Percentiles rank a stretch among this genome's conserved stretches.
Evolutionary conservation across 2,797 vertebrate genomes (phyloP).

Genomic region (Luscinia luscinia): DNA sequence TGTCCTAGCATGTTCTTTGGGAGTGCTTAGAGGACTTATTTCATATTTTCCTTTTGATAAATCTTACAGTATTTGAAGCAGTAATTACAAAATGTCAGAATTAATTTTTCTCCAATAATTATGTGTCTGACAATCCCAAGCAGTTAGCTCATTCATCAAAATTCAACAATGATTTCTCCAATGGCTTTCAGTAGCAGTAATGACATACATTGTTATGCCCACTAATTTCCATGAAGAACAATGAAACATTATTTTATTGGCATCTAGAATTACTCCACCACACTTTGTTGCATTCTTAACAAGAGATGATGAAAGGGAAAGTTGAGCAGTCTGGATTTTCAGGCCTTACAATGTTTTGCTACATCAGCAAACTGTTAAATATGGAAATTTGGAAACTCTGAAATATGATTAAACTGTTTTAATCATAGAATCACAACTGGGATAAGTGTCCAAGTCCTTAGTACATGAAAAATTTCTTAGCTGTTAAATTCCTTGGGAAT

Average conservation of each 20-base stretch:
- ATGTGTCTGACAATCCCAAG: constrained; percentile 73
- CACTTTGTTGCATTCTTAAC: constrained; percentile 33
- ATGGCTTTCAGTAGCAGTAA: constrained; percentile 70
- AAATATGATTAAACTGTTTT: constrained; percentile 26
- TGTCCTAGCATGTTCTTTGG: background rate
- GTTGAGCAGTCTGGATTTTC: constrained; percentile 16
- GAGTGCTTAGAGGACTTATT: constrained; percentile 32
- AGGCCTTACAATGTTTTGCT: background rate
- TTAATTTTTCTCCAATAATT: constrained; percentile 78
- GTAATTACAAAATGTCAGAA: constrained; percentile 76
- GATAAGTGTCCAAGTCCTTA: background rate
- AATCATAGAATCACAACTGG: background rate
- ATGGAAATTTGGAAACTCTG: background rate
- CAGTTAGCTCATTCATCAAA: constrained; percentile 79
- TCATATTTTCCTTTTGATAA: constrained; percentile 58
- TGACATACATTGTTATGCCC: constrained; percentile 70
- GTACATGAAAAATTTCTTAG: background rate
- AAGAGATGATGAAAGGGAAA: constrained; percentile 28
- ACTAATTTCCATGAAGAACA: constrained; percentile 77
- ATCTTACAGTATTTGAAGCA: constrained; percentile 67
- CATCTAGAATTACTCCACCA: constrained; percentile 56
- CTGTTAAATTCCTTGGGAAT: background rate
- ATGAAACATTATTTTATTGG: constrained; percentile 69
- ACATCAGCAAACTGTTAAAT: background rate
- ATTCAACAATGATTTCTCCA: constrained; percentile 74